Conservation (phyloP, 1,140 invertebrate genomes). For the Ceratina australensis region DNA sequence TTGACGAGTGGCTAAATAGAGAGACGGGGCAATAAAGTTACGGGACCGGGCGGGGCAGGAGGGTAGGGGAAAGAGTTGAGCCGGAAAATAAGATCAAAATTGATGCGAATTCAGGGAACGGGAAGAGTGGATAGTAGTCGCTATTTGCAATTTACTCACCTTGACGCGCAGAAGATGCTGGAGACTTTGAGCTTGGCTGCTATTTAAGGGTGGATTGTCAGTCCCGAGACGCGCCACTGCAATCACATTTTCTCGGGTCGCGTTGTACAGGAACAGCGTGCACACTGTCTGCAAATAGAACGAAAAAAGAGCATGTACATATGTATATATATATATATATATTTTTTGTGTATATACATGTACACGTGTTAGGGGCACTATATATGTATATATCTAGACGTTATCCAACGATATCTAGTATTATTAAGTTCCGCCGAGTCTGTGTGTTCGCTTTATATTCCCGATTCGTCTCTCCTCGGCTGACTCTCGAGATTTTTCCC, state of each 20-base stretch:
- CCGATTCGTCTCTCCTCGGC: slow-evolving; percentile 39
- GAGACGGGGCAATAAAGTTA: slow-evolving; percentile 6
- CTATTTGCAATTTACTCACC: slow-evolving; percentile 69
- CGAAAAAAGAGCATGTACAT: background rate
- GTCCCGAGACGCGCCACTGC: slow-evolving; percentile 88
- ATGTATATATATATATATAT: background rate
- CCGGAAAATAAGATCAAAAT: slow-evolving; percentile 43
- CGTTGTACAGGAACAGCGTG: slow-evolving; percentile 89
- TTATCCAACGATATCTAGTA: slow-evolving; percentile 35
- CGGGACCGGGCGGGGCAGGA: background rate
- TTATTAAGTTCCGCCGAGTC: slow-evolving; percentile 56
- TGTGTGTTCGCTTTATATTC: slow-evolving; percentile 50
- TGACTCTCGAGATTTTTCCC: slow-evolving; percentile 43
- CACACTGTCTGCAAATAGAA: slow-evolving; percentile 85
- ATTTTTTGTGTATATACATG: too few relatives aligned
- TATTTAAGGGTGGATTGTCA: slow-evolving; percentile 80
- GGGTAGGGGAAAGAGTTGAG: background rate
- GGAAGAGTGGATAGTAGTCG: slow-evolving; percentile 14
- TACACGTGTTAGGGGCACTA: too few relatives aligned
- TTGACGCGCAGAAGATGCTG: slow-evolving; percentile 78
- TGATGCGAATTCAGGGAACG: slow-evolving; percentile 29
- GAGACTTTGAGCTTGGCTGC: slow-evolving; percentile 76
- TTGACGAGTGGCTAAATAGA: slow-evolving; percentile 29
- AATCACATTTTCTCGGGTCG: slow-evolving; percentile 92
- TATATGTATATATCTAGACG: slow-evolving; percentile 8